A percentile compares a stretch with the other conserved stretches of the same genome.
These are phyloP conservation scores for Osmoderma eremita DNA, from an alignment of 2,888 invertebrate species.

Conservation along the genomic window DNA sequence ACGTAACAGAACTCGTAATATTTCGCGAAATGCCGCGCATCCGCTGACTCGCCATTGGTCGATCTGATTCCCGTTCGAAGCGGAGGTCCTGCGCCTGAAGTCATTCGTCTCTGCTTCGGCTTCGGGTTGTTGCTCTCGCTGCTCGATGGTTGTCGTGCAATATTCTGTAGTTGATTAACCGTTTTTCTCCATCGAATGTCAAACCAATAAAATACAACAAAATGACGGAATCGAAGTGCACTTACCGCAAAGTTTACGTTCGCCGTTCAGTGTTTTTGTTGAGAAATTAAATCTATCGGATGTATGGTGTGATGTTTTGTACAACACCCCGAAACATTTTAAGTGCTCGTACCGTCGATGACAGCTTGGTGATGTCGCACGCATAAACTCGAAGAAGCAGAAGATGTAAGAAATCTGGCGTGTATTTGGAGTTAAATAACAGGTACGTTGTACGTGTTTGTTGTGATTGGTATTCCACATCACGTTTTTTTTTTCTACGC, in stretches of 20 bases:
- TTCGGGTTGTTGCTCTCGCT: slow-evolving; percentile 57
- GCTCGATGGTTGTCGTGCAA: slow-evolving; percentile 49
- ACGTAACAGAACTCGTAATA: slow-evolving; percentile 5
- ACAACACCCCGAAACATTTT: slow-evolving; percentile 38
- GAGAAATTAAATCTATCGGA: slow-evolving; percentile 16
- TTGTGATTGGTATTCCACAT: slow-evolving; percentile 11
- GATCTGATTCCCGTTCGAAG: slow-evolving; percentile 43
- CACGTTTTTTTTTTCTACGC: neutral
- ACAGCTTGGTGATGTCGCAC: slow-evolving; percentile 17
- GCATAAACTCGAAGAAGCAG: slow-evolving; percentile 10
- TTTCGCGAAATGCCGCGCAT: slow-evolving; percentile 33
- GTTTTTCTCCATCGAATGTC: slow-evolving; percentile 34
- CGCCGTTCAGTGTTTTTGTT: slow-evolving; percentile 33
- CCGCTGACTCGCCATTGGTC: slow-evolving; percentile 40
- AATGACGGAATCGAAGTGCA: slow-evolving; percentile 32
- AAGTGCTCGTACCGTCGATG: slow-evolving; percentile 21
- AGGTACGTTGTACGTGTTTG: slow-evolving; percentile 22
- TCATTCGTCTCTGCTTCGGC: slow-evolving; percentile 51
- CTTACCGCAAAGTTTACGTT: slow-evolving; percentile 14
- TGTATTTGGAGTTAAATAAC: slow-evolving; percentile 15
- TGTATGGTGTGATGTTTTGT: slow-evolving; percentile 37
- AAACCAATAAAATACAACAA: slow-evolving; percentile 17
- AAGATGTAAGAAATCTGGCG: slow-evolving; percentile 29
- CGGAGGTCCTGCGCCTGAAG: slow-evolving; percentile 52
- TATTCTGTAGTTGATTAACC: slow-evolving; percentile 41